phyloP scores from a whole-genome alignment of 2,113 vertebrate genomes.

The Henicopernis longicauda region DNA sequence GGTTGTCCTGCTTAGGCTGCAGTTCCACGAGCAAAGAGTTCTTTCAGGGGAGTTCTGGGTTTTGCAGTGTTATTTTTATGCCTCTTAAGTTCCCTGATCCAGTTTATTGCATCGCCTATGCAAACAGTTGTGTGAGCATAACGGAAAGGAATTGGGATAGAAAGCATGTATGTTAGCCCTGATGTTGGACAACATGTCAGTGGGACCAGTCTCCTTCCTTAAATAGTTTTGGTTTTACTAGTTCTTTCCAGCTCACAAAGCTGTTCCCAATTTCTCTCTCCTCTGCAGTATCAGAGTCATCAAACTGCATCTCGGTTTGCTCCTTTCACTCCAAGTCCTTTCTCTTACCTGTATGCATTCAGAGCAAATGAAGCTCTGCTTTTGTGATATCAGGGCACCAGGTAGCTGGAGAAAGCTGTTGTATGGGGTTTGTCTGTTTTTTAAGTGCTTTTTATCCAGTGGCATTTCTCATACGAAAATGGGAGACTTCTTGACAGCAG shows the following conservation, averaged over 20 bases:
- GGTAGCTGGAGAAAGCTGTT: not conserved
- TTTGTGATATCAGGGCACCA: not conserved
- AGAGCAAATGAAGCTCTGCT: not conserved
- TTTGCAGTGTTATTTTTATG: not conserved
- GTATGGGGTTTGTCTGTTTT: not conserved
- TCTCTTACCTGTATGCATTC: not conserved
- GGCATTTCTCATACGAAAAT: not conserved
- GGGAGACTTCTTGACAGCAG: not conserved
- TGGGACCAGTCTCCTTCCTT: not conserved
- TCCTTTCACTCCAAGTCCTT: not conserved
- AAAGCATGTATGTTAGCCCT: not conserved
- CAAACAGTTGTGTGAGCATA: not conserved
- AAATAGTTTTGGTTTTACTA: not conserved
- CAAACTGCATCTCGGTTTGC: not conserved
- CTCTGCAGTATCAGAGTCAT: not conserved
- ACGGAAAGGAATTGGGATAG: rapidly evolving
- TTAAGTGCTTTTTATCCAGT: not conserved
- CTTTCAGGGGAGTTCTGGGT: not conserved
- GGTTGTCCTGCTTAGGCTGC: not conserved
- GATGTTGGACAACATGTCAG: not conserved
- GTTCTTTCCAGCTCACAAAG: not conserved
- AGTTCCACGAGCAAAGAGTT: not conserved
- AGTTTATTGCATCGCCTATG: not conserved
- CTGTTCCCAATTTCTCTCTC: not conserved
- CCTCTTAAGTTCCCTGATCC: not conserved